A percentile compares a stretch with the other conserved stretches of the same genome.
Evolutionary conservation across 2,797 vertebrate species (phyloP).

Genomic region (Allobates femoralis): DNA sequence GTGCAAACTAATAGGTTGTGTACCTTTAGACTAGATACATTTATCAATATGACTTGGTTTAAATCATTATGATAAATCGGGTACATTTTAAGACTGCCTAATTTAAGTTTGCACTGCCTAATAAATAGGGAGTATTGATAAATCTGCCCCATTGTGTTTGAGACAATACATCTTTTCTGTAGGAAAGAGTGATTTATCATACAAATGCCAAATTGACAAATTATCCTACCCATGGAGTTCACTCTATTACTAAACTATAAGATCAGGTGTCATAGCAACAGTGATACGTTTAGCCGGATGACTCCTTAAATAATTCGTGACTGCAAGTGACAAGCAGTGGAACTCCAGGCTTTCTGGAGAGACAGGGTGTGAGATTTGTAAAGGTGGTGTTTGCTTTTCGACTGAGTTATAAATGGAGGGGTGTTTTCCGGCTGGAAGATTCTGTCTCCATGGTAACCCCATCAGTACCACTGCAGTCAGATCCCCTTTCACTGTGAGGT

Average conservation of each 20-base stretch:
- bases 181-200: background rate
- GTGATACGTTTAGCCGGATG: conserved; percentile 13
- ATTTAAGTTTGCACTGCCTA: too few relatives aligned
- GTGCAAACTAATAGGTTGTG: too few relatives aligned
- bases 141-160: background rate
- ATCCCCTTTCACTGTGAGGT: conserved; percentile 16
- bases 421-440: conserved; percentile 57
- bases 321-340: background rate
- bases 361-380: conserved; percentile 27
- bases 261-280: conserved; percentile 27
- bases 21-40: too few relatives aligned
- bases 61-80: too few relatives aligned
- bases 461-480: conserved; percentile 46
- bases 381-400: conserved; percentile 40
- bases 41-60: too few relatives aligned
- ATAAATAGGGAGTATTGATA: too few relatives aligned
- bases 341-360: conserved; percentile 41
- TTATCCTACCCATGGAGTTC: background rate
- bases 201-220: too few relatives aligned
- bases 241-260: background rate
- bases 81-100: too few relatives aligned
- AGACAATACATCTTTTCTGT: background rate
- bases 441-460: conserved; percentile 62
- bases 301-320: conserved; percentile 1
- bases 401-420: conserved; percentile 54